Base-by-base conservation (phyloP, 2,113 vertebrate genomes). In the Ivindomyrus marchei region DNA sequence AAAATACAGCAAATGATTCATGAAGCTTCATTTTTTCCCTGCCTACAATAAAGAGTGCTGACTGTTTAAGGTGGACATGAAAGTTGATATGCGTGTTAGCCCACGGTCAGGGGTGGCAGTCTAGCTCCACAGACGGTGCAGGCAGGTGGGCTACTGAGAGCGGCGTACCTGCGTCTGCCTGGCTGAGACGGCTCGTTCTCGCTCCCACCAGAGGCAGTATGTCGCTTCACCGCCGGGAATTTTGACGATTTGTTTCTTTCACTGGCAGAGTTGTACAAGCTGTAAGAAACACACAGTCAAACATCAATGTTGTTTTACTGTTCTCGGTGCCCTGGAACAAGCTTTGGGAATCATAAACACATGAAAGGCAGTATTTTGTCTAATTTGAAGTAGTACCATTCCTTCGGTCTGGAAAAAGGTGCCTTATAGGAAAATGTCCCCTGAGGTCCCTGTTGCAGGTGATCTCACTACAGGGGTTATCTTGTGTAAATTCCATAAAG, bases 191-290 rank as follows among this genome's bases (percentile, higher is more conserved):
- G 93, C 47, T 98, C 97, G 85, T 97, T 97, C 92, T 97, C 97
- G 0, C 96, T 97, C 84, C 96, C 96, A 19, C 95, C 97, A 0
- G 97, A 97, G 0, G 95, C 96, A 85, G 96, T 96, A n/a, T 95
- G 94, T 46, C 94, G 94, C 17, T 96, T 95, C 0, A 95, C 85
- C 27, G 92, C 95, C 11, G 96, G 96, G 92, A 98, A 97, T 92
- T 97, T 98, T 1, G 97, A 97, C 46, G 97, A 98, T 92, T 96
- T 97, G 45, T 92, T 97, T 89, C 95, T 94, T 88, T 98, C 97
- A 58, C 49, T 95, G 92, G 96, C 92, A 88, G 96, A 96, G 94
- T 96, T 96, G 90, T 96, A 98, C 47, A 98, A 94, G 6, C 97
- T 97, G 50, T 62, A 47, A 88, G 27, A 89, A 70, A 74, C 62